Evolutionary conservation across 2,113 vertebrate species (phyloP).

Genomic region (Chunga burmeisteri): DNA sequence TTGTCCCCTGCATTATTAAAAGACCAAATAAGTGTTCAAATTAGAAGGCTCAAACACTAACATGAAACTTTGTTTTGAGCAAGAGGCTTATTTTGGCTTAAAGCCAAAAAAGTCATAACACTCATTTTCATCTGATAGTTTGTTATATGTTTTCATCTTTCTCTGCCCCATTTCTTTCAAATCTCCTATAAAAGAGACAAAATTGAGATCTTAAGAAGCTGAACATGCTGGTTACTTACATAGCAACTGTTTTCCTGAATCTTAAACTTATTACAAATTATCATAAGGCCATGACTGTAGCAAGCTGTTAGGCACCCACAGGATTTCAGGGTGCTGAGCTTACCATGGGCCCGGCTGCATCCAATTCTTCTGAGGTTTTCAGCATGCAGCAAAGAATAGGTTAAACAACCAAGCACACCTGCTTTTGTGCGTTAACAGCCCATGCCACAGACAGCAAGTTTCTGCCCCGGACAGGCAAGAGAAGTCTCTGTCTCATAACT

Average conservation of each 20-base stretch:
- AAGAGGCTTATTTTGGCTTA: not conserved
- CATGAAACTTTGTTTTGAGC: not conserved
- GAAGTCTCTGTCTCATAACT: not conserved
- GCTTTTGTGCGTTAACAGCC: not conserved
- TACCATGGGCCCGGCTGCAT: not conserved
- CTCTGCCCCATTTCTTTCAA: not conserved
- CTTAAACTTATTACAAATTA: not conserved
- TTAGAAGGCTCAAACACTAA: constrained; percentile 5
- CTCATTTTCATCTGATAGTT: not conserved
- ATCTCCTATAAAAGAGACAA: not conserved
- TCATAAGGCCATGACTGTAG: not conserved
- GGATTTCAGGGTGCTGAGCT: not conserved
- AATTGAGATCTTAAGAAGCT: not conserved
- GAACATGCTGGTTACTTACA: not conserved
- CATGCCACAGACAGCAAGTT: not conserved
- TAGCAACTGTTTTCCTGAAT: not conserved
- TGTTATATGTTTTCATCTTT: not conserved
- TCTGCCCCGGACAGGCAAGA: not conserved
- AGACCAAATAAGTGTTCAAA: not conserved
- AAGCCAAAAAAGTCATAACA: not conserved
- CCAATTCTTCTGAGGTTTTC: not conserved
- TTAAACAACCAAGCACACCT: not conserved
- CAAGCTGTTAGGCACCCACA: not conserved
- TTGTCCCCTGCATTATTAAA: constrained; percentile 24
- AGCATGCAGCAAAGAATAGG: not conserved